Percentiles rank a stretch among this genome's conserved stretches.
Conservation (phyloP, 1,140 invertebrate genomes). For the Palaemon carinicauda region DNA sequence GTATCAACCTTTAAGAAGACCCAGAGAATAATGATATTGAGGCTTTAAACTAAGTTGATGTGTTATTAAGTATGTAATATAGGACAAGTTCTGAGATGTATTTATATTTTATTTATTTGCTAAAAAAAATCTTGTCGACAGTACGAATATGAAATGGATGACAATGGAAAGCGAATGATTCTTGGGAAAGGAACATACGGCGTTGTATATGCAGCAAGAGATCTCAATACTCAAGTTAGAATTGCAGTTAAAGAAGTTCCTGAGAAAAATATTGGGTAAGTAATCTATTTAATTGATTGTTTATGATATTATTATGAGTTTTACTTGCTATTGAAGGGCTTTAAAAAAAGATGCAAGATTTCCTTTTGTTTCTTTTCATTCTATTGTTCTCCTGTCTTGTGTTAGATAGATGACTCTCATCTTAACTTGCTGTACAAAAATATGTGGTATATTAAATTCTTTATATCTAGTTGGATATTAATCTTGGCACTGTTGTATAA, state of each 20-base stretch:
- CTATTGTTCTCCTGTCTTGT: no score
- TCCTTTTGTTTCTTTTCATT: background rate
- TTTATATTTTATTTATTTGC: background rate
- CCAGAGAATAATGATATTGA: no score
- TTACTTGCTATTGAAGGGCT: background rate
- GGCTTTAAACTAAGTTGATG: no score
- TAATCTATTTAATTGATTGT: background rate
- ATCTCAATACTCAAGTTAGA: slow-evolving; percentile 92
- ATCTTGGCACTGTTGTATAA: no score
- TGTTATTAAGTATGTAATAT: background rate
- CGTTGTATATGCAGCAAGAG: slow-evolving; percentile 91
- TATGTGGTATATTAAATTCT: no score
- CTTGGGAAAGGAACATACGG: slow-evolving; percentile 97
- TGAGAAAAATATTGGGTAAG: slow-evolving; percentile 89
- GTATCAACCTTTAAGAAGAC: no score
- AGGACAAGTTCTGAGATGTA: background rate
- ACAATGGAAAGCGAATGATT: slow-evolving; percentile 84
- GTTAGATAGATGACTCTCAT: no score
- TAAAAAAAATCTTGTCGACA: slow-evolving; percentile 65
- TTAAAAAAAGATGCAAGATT: no score
- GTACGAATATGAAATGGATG: slow-evolving; percentile 97
- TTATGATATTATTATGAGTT: background rate
- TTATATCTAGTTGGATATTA: no score
- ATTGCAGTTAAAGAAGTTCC: slow-evolving; percentile 99
- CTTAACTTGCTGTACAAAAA: no score